A percentile compares a stretch with the other conserved stretches of the same genome.
Conservation (phyloP, 2,888 invertebrate genomes). For the Aphodius granarius region DNA sequence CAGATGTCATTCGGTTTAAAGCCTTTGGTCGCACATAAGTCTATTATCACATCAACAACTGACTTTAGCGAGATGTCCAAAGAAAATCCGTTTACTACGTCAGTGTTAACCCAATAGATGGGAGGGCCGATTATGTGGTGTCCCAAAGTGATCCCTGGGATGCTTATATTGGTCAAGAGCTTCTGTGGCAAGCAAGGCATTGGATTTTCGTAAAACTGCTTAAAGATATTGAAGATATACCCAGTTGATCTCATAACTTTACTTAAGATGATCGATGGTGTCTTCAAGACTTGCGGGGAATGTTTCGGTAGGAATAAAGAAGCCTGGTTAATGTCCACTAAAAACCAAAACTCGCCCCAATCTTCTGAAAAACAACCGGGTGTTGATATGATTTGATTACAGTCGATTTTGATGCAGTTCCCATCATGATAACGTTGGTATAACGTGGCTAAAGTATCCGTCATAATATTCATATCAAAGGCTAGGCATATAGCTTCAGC, state of each 20-base stretch:
- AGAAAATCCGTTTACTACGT: conserved; percentile 22
- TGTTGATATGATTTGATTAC: conserved; percentile 24
- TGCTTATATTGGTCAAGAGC: conserved; percentile 36
- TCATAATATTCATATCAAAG: conserved; percentile 43
- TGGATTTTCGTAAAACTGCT: conserved; percentile 45
- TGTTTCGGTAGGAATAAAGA: conserved; percentile 48
- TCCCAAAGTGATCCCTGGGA: conserved; percentile 41
- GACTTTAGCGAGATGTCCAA: conserved; percentile 30
- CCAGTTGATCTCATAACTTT: conserved; percentile 49
- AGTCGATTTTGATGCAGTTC: conserved; percentile 38
- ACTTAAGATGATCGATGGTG: conserved; percentile 42
- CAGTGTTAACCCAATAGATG: conserved; percentile 45
- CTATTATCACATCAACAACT: conserved; percentile 44
- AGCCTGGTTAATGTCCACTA: conserved; percentile 51
- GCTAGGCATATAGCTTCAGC: conserved; percentile 48
- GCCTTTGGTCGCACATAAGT: conserved; percentile 48
- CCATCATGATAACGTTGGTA: conserved; percentile 43
- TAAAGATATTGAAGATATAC: conserved; percentile 46
- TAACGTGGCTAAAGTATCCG: conserved; percentile 40
- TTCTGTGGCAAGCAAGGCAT: conserved; percentile 39
- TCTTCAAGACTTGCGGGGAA: conserved; percentile 44
- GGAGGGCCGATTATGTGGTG: conserved; percentile 46
- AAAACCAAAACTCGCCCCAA: conserved; percentile 51
- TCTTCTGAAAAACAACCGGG: conserved; percentile 17
- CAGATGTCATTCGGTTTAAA: conserved; percentile 48